Percentiles rank a stretch among this genome's conserved stretches.
Evolutionary conservation across 2,113 vertebrate species (phyloP).

Genomic region (rabbit (Oryctolagus cuniculus)): DNA sequence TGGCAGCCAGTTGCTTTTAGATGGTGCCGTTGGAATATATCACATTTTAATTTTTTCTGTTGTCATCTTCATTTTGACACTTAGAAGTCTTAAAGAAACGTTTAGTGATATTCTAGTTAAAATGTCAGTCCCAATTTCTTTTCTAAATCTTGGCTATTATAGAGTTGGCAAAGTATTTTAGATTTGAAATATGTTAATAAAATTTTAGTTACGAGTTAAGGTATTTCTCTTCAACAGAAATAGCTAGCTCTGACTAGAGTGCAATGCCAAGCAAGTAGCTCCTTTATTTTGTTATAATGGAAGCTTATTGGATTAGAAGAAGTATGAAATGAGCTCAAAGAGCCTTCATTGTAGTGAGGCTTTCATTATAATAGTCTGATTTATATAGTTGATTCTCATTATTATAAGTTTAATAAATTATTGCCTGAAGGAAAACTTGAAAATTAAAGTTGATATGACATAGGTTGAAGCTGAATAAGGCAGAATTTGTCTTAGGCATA

Average conservation of each 20-base stretch:
- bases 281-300: slow-evolving; percentile 77
- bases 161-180: slow-evolving; percentile 82
- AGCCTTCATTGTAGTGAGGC: slow-evolving; percentile 50
- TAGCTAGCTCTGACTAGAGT: slow-evolving; percentile 63
- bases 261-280: slow-evolving; percentile 63
- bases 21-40: slow-evolving; percentile 81
- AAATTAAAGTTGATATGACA: slow-evolving; percentile 79
- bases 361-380: slow-evolving; percentile 67
- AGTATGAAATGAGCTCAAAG: slow-evolving; percentile 68
- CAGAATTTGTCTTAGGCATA: slow-evolving; percentile 74
- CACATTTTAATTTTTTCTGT: slow-evolving; percentile 84
- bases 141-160: slow-evolving; percentile 83
- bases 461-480: slow-evolving; percentile 76
- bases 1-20: slow-evolving; percentile 85
- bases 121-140: slow-evolving; percentile 84
- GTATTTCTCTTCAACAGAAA: slow-evolving; percentile 79
- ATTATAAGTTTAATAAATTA: slow-evolving; percentile 81
- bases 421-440: slow-evolving; percentile 77
- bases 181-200: slow-evolving; percentile 84
- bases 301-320: slow-evolving; percentile 69
- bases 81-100: slow-evolving; percentile 84
- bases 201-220: slow-evolving; percentile 82
- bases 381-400: slow-evolving; percentile 74
- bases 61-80: slow-evolving; percentile 86
- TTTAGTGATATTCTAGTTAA: slow-evolving; percentile 86